phyloP scores from a whole-genome alignment of 2,888 invertebrate genomes.

The Caenorhabditis angaria region DNA sequence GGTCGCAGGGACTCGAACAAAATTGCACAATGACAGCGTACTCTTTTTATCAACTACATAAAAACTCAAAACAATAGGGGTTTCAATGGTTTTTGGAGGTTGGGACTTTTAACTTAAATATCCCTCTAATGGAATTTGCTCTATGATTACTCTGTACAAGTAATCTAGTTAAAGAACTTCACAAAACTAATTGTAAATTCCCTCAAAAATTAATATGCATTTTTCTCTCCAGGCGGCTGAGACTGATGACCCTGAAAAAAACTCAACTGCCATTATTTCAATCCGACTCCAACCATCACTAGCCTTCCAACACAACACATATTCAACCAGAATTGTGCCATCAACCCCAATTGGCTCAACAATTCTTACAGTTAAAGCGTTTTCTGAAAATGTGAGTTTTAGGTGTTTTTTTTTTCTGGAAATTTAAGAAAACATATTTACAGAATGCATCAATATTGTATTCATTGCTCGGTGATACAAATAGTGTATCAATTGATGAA shows the following conservation, averaged over 20 bases:
- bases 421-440: slow-evolving; percentile 1
- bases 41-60: background rate
- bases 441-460: slow-evolving; percentile 40
- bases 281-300: slow-evolving; percentile 46
- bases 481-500: slow-evolving; percentile 41
- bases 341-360: slow-evolving; percentile 43
- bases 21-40: background rate
- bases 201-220: no score
- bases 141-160: no score
- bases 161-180: no score
- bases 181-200: no score
- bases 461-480: slow-evolving; percentile 40
- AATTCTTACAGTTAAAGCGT: slow-evolving; percentile 39
- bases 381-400: slow-evolving; percentile 36
- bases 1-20: background rate
- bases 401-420: background rate
- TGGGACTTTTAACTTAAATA: no score
- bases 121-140: no score
- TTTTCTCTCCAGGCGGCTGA: slow-evolving; percentile 60
- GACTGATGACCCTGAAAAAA: slow-evolving; percentile 56
- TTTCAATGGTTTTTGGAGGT: no score
- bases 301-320: slow-evolving; percentile 54
- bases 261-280: slow-evolving; percentile 57
- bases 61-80: background rate
- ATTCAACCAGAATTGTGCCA: slow-evolving; percentile 45